Base-by-base conservation (phyloP, 2,113 vertebrate genomes). In the Alces alces region DNA sequence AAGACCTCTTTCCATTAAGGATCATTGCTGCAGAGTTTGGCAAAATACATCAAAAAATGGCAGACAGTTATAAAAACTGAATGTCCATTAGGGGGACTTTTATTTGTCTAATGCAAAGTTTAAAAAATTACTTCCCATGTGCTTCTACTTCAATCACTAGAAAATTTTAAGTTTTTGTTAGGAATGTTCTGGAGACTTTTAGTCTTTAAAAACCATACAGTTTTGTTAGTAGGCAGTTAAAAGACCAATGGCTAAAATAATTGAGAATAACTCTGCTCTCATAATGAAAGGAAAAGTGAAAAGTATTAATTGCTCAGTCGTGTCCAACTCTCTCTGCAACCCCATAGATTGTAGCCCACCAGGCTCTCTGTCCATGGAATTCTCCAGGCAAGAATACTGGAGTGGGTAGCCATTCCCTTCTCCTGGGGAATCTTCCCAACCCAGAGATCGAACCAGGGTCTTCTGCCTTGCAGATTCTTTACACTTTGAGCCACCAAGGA, bases 221-320 rank as follows among this genome's bases (percentile, higher is more conserved):
- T 70, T 54, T 87, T 88, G 50, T 61, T 95, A 79, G 45, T 57
- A 89, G 90, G 52, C 57, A 91, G 43, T 85, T 96, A 64, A 94
- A 89, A 95, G 57, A 60, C 92, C 54, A 93, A 47, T 36, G 43
- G 50, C 43, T 93, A 95, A 89, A 94, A 84, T 91, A 94, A 96
- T n/a, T 47, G n/a, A 86, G 21, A 93, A 61, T 39, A 92, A 80
- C 30, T 70, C 25, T 87, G 64, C 21, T 78, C 17, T 89, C 86
- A 89, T 28, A n/a, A 92, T 73, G 70, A 76, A 76, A 76, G 70
- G 21, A 14, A 73, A 73, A 76, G 21, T 76, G 36, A 43, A 43
- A 76, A 25, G 36, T 73, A 25, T 43, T 73, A 76, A 76, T 15
- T 27, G 23, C 6, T 43, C 36, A 76, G 7, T 76, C 1, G 12